Conservation (phyloP, 2,113 vertebrate genomes). For the Dicaeum eximium region DNA sequence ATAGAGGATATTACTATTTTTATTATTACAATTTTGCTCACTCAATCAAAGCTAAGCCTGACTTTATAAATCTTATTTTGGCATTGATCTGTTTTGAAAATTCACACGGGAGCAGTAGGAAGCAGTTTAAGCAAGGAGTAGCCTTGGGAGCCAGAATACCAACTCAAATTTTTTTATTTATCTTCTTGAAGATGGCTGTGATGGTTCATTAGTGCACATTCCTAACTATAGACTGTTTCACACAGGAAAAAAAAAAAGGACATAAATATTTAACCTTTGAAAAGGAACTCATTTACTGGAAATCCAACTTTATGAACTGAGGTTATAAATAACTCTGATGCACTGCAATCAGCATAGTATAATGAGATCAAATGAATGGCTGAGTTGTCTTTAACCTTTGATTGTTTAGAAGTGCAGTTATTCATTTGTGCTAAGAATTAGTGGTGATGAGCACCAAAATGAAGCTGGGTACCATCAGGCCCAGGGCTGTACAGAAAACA, state of each 20-base stretch:
- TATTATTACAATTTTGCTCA: background rate
- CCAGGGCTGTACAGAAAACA: background rate
- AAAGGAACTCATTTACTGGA: slow-evolving; percentile 69
- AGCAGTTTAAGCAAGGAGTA: background rate
- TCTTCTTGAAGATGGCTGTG: background rate
- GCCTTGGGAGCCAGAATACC: background rate
- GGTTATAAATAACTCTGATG: slow-evolving; percentile 66
- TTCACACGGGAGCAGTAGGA: background rate
- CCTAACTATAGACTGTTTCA: slow-evolving; percentile 37
- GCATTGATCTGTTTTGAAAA: background rate
- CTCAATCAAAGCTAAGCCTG: background rate
- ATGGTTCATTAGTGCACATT: slow-evolving; percentile 7
- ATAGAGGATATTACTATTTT: background rate
- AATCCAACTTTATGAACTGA: slow-evolving; percentile 62
- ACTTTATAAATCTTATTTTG: background rate
- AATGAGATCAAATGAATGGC: slow-evolving; percentile 66
- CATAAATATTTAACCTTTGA: slow-evolving; percentile 77
- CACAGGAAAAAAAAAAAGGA: slow-evolving; percentile 26
- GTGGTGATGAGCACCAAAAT: background rate
- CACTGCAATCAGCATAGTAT: slow-evolving; percentile 65
- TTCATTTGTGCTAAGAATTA: slow-evolving; percentile 50
- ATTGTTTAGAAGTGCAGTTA: slow-evolving; percentile 69
- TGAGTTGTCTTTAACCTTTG: slow-evolving; percentile 66
- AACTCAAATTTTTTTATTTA: background rate
- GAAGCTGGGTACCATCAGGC: background rate